These are phyloP conservation scores for Lycorma delicatula DNA, from an alignment of 1,140 invertebrate genomes.

Conservation along the genomic window DNA sequence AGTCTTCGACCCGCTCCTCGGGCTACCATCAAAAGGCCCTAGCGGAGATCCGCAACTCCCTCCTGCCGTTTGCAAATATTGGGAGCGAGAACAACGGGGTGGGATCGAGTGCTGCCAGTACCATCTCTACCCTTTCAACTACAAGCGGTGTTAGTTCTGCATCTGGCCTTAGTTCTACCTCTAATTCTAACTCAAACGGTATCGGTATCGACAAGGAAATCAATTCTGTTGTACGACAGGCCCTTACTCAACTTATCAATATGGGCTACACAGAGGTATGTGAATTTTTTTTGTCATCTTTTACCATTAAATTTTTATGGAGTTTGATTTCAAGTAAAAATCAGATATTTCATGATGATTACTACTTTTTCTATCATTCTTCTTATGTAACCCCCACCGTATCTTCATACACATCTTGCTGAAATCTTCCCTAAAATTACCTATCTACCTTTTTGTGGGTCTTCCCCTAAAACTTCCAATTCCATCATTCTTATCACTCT, in stretches of 20 bases:
- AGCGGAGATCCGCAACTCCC: slow-evolving; percentile 75
- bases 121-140: slow-evolving; percentile 56
- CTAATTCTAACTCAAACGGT: slow-evolving; percentile 39
- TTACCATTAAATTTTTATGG: no score
- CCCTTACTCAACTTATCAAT: slow-evolving; percentile 48
- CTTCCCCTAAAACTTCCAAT: no score
- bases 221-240: slow-evolving; percentile 42
- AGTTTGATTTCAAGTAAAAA: no score
- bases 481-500: no score
- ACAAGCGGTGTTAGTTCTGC: slow-evolving; percentile 56
- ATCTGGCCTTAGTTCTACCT: slow-evolving; percentile 51
- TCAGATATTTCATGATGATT: no score
- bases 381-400: no score
- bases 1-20: slow-evolving; percentile 63
- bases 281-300: no score
- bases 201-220: slow-evolving; percentile 40
- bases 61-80: slow-evolving; percentile 74
- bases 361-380: no score
- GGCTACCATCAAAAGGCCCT: slow-evolving; percentile 79
- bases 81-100: slow-evolving; percentile 45
- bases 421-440: no score
- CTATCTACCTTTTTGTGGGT: no score
- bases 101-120: slow-evolving; percentile 64
- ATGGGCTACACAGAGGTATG: slow-evolving; percentile 63
- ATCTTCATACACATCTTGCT: no score